Percentiles rank a stretch among this genome's conserved stretches.
Evolutionary conservation across 2,888 invertebrate genomes (phyloP).

Genomic region (Itoplectis maculator): DNA sequence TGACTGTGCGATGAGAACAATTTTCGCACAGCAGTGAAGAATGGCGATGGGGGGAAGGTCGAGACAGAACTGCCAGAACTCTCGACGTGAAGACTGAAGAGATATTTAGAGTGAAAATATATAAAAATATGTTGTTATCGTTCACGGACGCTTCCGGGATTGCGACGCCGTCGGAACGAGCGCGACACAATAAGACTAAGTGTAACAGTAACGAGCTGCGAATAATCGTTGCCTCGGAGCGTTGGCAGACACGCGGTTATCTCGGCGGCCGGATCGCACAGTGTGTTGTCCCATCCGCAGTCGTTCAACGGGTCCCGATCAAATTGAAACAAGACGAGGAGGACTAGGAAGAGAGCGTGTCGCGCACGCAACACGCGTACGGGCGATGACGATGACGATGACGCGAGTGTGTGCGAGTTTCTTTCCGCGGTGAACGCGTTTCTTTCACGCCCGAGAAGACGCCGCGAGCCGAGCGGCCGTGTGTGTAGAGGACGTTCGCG

Average conservation of each 20-base stretch:
- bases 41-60: no score
- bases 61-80: no score
- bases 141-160: no score
- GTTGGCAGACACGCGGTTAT: constrained; percentile 10
- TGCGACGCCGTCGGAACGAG: not conserved
- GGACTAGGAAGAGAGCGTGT: constrained; percentile 12
- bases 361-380: constrained; percentile 25
- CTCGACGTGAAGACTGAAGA: no score
- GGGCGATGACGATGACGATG: constrained; percentile 19
- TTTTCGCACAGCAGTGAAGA: not conserved
- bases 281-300: no score
- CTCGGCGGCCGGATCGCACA: not conserved
- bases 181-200: not conserved
- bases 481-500: no score
- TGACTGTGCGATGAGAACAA: constrained; percentile 35
- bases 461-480: constrained; percentile 41
- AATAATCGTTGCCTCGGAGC: not conserved
- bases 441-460: constrained; percentile 66
- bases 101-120: no score
- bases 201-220: constrained; percentile 10
- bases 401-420: constrained; percentile 38
- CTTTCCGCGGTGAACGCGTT: constrained; percentile 66
- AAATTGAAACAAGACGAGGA: constrained; percentile 11
- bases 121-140: no score
- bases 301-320: constrained; percentile 7